phyloP scores from a whole-genome alignment of 2,888 invertebrate species.

The Esperia sulphurella region DNA sequence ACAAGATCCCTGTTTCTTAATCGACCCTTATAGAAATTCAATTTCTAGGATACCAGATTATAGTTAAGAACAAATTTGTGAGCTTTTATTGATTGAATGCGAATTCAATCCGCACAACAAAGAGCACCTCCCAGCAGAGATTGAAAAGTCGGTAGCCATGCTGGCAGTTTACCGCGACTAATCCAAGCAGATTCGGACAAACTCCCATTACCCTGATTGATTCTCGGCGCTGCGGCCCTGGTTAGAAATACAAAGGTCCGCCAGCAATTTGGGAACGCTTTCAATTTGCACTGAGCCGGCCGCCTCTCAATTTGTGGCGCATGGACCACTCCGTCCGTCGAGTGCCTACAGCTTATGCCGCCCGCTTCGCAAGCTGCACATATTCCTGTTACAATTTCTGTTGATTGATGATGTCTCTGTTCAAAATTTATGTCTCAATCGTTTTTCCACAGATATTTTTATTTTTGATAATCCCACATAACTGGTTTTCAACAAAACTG shows the following conservation, averaged over 20 bases:
- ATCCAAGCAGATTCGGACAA: constrained; percentile 65
- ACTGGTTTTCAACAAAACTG: no score
- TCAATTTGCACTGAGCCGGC: constrained; percentile 67
- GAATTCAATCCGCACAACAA: constrained; percentile 49
- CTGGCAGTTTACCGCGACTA: constrained; percentile 51
- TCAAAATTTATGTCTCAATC: no score
- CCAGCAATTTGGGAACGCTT: constrained; percentile 64
- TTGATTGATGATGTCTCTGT: not conserved
- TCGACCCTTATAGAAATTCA: no score
- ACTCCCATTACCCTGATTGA: constrained; percentile 74
- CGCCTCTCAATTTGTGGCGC: constrained; percentile 60
- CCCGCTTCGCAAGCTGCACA: constrained; percentile 12
- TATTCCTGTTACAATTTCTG: constrained; percentile 13
- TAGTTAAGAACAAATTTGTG: constrained; percentile 2
- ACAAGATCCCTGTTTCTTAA: no score
- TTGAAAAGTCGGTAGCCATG: constrained; percentile 42
- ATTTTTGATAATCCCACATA: no score
- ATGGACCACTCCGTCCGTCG: constrained; percentile 30
- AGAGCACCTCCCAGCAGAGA: constrained; percentile 33
- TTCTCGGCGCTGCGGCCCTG: constrained; percentile 54
- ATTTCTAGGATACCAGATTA: no score
- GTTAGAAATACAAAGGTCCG: constrained; percentile 71
- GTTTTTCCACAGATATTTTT: no score
- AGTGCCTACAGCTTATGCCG: not conserved
- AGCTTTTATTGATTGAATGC: constrained; percentile 22